phyloP scores from a whole-genome alignment of 1,140 invertebrate genomes.

The Ganaspis sp. region DNA sequence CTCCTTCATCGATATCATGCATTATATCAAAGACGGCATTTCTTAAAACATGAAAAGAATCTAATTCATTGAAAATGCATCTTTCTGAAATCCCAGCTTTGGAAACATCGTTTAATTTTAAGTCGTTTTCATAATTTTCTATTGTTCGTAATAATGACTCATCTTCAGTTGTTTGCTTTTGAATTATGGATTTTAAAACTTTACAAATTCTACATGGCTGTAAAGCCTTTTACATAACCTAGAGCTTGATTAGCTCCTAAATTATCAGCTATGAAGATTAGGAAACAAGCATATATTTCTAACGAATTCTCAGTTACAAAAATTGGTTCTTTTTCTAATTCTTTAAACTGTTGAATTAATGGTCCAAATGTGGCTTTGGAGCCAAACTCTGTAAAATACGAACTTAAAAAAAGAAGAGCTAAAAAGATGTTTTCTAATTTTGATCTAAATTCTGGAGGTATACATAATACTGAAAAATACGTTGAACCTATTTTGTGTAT shows the following conservation, averaged over 20 bases:
- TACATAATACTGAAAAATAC: constrained; percentile 56
- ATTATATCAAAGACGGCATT: neutral
- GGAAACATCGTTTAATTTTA: constrained; percentile 15
- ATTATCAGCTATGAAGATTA: neutral
- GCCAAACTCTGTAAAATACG: constrained; percentile 54
- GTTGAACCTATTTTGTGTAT: constrained; percentile 60
- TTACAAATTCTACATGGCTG: constrained; percentile 56
- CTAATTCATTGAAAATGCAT: constrained; percentile 7
- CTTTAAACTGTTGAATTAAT: constrained; percentile 57
- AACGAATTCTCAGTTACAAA: neutral
- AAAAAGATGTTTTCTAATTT: constrained; percentile 65
- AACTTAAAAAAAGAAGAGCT: constrained; percentile 55
- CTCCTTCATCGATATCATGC: constrained; percentile 24
- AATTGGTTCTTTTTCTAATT: constrained; percentile 57
- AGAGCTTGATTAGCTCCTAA: constrained; percentile 49
- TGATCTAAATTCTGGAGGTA: constrained; percentile 55
- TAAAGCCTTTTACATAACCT: constrained; percentile 56
- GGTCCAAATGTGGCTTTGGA: constrained; percentile 53
- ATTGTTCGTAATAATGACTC: neutral
- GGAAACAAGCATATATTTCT: neutral
- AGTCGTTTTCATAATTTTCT: neutral
- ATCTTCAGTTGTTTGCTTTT: constrained; percentile 42
- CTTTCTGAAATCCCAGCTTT: neutral
- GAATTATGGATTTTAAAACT: constrained; percentile 39
- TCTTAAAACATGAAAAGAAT: neutral